Conservation (phyloP, 2,113 vertebrate genomes). For the Galeopterus variegatus region DNA sequence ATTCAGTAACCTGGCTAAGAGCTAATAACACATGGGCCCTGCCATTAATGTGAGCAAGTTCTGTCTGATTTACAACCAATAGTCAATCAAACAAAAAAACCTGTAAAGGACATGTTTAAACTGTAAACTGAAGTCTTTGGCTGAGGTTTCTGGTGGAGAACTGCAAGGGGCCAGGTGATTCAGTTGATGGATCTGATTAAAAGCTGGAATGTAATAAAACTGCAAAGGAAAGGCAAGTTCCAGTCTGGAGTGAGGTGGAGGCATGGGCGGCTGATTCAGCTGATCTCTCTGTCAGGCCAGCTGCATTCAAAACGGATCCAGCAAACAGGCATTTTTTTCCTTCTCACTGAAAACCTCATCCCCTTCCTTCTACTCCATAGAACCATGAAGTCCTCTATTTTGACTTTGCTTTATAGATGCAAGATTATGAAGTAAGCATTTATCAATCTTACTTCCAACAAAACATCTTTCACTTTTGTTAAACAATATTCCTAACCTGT, state of each 20-base stretch:
- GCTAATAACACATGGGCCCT: not conserved
- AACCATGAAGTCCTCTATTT: not conserved
- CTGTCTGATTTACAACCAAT: constrained; percentile 18
- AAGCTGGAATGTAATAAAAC: constrained; percentile 12
- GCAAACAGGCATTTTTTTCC: not conserved
- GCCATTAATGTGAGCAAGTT: not conserved
- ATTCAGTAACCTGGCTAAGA: not conserved
- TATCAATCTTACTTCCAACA: constrained; percentile 43
- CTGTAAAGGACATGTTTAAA: not conserved
- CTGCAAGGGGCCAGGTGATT: not conserved
- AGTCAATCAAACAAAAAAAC: not conserved
- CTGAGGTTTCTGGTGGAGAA: not conserved
- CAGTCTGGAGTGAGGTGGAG: not conserved
- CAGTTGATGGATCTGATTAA: not conserved
- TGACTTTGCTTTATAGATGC: constrained; percentile 42
- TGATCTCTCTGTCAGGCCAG: not conserved
- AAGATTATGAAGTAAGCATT: constrained; percentile 28
- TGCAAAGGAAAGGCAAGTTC: not conserved
- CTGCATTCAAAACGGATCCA: not conserved
- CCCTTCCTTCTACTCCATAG: not conserved
- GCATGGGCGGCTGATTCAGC: not conserved
- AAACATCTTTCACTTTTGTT: constrained; percentile 56
- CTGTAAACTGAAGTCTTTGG: not conserved
- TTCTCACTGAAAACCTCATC: not conserved
- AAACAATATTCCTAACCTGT: constrained; percentile 42